Base-by-base conservation (phyloP, 2,113 vertebrate species). In the Baryphthengus martii region DNA sequence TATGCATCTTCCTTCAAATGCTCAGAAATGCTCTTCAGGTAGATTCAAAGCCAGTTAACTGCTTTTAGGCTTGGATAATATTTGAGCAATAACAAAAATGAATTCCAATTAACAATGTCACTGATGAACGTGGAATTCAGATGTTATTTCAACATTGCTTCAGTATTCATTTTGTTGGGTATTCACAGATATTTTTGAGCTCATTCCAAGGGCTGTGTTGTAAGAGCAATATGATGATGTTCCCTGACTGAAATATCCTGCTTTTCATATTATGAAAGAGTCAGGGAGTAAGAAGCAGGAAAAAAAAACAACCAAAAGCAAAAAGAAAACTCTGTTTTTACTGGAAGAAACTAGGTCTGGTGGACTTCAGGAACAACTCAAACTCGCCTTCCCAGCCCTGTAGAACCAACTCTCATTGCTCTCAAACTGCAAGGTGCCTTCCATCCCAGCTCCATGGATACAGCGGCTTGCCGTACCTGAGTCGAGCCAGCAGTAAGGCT, bases 301-400 rank as follows among this genome's bases (percentile, higher is more conserved):
- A 73, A 66, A 17, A 3, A 39, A 50, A 53, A 15, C 29, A 1
- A 1, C 29, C 29, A 23, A 23, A 59, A 59, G 14, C 0, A 1
- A 49, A 75, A 67, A 25, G 11, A 68, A 63, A 52, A 33, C 20
- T 85, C 21, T 31, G 2, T 58, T 63, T 17, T 76, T 66, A 12
- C 42, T 55, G 10, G 31, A 71, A 19, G 45, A 82, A 86, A 55
- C n/a, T 6, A n/a, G 24, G 20, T 61, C 35, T 77, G 11, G 9
- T 29, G 26, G 23, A 55, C 53, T 73, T 67, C 53, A 73, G 39
- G 26, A 53, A 42, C 21, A 82, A 52, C 39, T 6, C 3, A 71
- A 71, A 11, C 5, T 71, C 19, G 67, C 21, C n/a, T 87, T 81
- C 40, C 47, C 13, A 47, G n/a, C 14, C 39, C 12, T 37, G 20